Percentiles rank a stretch among this genome's conserved stretches.
Evolutionary conservation across 2,888 invertebrate genomes (phyloP).

Genomic region (Ceramica pisi): DNA sequence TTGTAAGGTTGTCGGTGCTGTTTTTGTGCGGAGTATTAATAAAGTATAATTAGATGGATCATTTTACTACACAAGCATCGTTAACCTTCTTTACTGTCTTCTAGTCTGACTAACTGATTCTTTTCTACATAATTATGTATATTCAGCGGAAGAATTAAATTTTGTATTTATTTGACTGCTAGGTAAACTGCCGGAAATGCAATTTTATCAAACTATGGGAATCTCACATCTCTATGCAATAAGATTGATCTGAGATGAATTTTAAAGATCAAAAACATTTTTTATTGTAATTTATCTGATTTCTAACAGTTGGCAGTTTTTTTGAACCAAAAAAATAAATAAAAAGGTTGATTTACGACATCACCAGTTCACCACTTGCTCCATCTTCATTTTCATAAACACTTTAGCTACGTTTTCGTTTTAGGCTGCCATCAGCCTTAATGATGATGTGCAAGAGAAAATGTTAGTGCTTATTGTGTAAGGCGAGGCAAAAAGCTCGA

Average conservation of each 20-base stretch:
- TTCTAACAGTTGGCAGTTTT: too few relatives aligned
- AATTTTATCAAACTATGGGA: not conserved
- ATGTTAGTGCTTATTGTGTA: constrained; percentile 64
- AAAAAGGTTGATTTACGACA: not conserved
- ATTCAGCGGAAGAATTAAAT: not conserved
- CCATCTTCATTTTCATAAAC: constrained; percentile 47
- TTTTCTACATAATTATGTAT: not conserved
- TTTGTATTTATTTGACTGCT: not conserved
- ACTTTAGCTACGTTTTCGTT: constrained; percentile 52
- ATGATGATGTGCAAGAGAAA: constrained; percentile 64
- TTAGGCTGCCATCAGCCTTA: constrained; percentile 60
- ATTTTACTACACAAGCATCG: not conserved
- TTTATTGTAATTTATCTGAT: too few relatives aligned
- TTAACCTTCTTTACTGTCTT: constrained; percentile 2
- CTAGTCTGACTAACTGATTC: not conserved
- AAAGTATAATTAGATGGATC: not conserved
- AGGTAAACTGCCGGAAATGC: not conserved
- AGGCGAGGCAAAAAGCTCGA: constrained; percentile 73
- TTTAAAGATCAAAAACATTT: too few relatives aligned
- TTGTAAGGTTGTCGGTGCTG: constrained; percentile 16
- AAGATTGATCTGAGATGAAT: not conserved
- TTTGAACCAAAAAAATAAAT: too few relatives aligned
- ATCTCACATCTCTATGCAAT: not conserved
- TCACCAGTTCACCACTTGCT: constrained; percentile 6
- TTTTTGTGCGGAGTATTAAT: constrained; percentile 24